Evolutionary conservation across 1,140 invertebrate species (phyloP), one percentile per base, ranked within the genome.

Genomic region (Pogonognathellus flavescens): DNA sequence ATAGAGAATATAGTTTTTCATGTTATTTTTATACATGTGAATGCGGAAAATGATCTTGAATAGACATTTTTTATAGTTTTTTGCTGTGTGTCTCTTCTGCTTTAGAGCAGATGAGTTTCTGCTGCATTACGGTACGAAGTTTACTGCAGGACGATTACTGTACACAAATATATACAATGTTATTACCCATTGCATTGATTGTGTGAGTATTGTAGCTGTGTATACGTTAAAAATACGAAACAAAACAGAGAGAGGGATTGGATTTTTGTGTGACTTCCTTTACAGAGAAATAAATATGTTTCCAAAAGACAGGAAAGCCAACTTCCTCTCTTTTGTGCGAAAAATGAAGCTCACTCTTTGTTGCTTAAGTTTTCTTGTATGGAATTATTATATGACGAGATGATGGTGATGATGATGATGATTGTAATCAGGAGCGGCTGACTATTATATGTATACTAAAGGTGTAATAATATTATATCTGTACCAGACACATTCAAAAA

Each of bases 21-120:
- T 31, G 60, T 66, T 41, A 66, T 66, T 66, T 66, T 66, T 76
- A 76, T n/a, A 14, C 14, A 50, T 13, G 41, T 76, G 31, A 76
- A 76, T 76, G 70, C 70, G 70, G 70, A 76, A 76, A 76, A 76
- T 76, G 70, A 76, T 76, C 70, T 76, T 76, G 70, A 76, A 76
- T 76, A 76, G 70, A 49, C 70, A 76, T 25, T 76, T 76, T 76
- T 76, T 76, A 41, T 76, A 41, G 31, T 41, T 41, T 41, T 50
- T 7, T 50, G 16, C 31, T 70, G 5, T 66, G 62, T 25, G 62
- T 25, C 20, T 20, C 62, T 76, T 62, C 49, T 76, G 41, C 70
- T 76, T 41, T 41, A 41, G 31, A 41, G 31, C 31, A 41, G 6
- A 41, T 6, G 31, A 41, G 31, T 6, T 41, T 41, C 31, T 41